Conservation (phyloP, 2,888 invertebrate genomes). For the Synergus itoensis region DNA sequence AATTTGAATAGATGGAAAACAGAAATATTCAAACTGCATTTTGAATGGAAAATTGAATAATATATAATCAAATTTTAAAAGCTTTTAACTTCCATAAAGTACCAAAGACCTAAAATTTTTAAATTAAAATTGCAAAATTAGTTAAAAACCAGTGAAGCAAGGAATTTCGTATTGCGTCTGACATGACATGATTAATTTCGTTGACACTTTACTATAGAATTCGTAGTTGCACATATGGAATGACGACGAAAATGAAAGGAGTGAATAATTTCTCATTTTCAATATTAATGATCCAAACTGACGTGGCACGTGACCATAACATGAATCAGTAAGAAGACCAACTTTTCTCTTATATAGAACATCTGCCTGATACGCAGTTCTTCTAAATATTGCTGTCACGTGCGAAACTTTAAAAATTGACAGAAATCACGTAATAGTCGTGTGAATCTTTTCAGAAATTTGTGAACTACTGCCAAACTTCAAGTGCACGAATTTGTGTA, state of each 20-base stretch:
- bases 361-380: conserved; percentile 23
- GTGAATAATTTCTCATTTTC: conserved; percentile 4
- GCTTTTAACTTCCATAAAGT: background rate
- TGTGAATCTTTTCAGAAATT: conserved; percentile 48
- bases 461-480: conserved; percentile 45
- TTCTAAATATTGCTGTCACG: conserved; percentile 17
- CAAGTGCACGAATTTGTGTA: background rate
- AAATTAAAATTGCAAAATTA: no score
- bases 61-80: background rate
- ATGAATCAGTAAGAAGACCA: conserved; percentile 8
- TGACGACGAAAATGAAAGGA: background rate
- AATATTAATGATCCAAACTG: background rate
- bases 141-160: background rate
- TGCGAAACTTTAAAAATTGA: conserved; percentile 40
- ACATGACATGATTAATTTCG: background rate
- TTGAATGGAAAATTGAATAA: background rate
- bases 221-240: background rate
- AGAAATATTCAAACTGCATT: background rate
- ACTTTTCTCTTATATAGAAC: background rate
- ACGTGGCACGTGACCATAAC: conserved; percentile 1
- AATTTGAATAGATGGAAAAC: background rate
- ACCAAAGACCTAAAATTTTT: background rate
- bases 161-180: background rate
- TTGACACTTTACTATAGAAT: background rate
- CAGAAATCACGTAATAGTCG: conserved; percentile 44